Evolutionary conservation across 2,888 invertebrate species (phyloP).

Genomic region (Chrysolina oricalcia): DNA sequence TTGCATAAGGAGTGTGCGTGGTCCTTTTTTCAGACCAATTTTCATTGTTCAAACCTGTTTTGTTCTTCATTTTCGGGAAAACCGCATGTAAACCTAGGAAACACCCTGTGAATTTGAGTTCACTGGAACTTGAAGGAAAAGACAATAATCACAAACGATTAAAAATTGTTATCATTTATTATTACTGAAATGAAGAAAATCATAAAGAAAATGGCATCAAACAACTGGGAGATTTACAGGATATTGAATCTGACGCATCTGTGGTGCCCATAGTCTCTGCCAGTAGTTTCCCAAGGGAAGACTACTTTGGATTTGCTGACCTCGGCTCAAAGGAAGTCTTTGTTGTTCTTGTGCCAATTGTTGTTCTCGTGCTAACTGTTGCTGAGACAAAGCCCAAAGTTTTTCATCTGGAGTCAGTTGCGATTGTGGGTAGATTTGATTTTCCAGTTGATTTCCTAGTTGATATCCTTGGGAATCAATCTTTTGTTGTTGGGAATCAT

Average conservation of each 20-base stretch:
- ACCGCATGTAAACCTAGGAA: too few species aligned
- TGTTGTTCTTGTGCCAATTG: background rate
- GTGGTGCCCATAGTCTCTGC: background rate
- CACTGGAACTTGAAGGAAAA: too few species aligned
- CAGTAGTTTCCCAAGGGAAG: background rate
- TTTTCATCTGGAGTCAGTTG: background rate
- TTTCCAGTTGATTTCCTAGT: too few species aligned
- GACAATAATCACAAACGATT: too few species aligned
- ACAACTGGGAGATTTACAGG: background rate
- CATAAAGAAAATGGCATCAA: background rate
- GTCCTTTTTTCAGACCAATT: too few species aligned
- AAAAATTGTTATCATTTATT: background rate
- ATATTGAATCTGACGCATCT: background rate
- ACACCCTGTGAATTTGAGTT: too few species aligned
- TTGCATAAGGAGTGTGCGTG: too few species aligned
- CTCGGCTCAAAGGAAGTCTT: background rate
- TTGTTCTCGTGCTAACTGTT: background rate
- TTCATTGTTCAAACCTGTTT: too few species aligned
- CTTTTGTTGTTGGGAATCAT: too few species aligned
- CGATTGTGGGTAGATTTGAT: too few species aligned
- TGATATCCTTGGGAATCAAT: too few species aligned
- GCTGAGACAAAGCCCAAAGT: background rate
- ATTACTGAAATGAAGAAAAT: background rate
- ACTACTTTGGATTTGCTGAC: background rate
- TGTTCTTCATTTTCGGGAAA: too few species aligned